A percentile compares a stretch with the other conserved stretches of the same genome.
phyloP scores from a whole-genome alignment of 2,888 invertebrate species.

The Folsomia manolachei region DNA sequence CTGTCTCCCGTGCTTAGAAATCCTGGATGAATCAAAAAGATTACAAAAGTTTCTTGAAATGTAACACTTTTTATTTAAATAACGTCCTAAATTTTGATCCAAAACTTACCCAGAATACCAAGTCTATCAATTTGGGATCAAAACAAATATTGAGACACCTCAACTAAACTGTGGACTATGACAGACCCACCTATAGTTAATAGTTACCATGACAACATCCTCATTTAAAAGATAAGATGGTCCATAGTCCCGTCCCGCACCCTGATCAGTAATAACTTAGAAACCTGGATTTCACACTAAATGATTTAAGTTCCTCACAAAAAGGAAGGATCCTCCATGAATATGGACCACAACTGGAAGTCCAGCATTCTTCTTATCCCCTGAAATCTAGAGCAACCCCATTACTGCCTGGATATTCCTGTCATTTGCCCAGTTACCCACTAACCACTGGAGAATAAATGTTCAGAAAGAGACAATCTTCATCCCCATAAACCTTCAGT shows the following conservation, averaged over 20 bases:
- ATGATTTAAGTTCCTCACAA: too few relatives aligned
- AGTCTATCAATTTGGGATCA: background rate
- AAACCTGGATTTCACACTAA: too few relatives aligned
- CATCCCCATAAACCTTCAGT: slow-evolving; percentile 32
- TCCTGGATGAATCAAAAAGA: too few relatives aligned
- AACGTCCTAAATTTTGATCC: too few relatives aligned
- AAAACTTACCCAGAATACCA: background rate
- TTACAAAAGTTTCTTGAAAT: too few relatives aligned
- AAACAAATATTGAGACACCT: background rate
- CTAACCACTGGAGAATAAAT: slow-evolving; percentile 35
- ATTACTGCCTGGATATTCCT: background rate
- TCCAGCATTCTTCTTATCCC: background rate
- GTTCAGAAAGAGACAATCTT: slow-evolving; percentile 39
- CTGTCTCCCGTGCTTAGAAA: background rate
- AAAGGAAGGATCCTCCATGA: background rate
- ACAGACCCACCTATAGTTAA: background rate
- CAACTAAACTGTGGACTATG: background rate
- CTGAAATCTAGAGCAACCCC: background rate
- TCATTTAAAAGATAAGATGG: background rate
- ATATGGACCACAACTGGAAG: background rate
- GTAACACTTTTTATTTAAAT: too few relatives aligned
- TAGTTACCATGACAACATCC: background rate
- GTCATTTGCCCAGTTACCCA: background rate
- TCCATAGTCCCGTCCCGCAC: background rate
- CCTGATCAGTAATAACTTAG: background rate